Evolutionary conservation across 2,888 invertebrate species (phyloP).

Genomic region (Malacosoma neustria): DNA sequence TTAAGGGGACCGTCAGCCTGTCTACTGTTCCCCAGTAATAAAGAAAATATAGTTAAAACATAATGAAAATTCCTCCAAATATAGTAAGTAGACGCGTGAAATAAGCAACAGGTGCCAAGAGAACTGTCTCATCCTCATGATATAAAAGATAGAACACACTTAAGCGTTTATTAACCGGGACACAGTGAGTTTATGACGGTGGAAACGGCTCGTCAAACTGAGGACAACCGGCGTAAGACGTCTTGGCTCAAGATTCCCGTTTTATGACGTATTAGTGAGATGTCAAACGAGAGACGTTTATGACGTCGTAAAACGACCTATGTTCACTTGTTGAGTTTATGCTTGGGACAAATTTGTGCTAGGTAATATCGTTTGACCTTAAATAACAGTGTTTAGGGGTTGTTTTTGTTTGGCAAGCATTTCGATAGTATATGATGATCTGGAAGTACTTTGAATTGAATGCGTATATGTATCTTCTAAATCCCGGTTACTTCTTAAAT

Average conservation of each 20-base stretch:
- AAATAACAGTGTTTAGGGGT: background rate
- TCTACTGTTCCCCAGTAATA: too few relatives aligned
- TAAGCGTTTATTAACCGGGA: slow-evolving; percentile 38
- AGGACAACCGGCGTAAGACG: slow-evolving; percentile 24
- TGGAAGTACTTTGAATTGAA: too few relatives aligned
- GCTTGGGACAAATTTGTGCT: slow-evolving; percentile 19
- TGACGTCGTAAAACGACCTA: slow-evolving; percentile 55
- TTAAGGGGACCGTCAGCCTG: too few relatives aligned
- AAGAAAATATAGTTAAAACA: too few relatives aligned
- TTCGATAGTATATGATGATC: background rate
- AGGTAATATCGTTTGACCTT: background rate
- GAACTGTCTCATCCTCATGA: slow-evolving; percentile 19
- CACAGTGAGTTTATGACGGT: slow-evolving; percentile 18
- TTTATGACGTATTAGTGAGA: slow-evolving; percentile 68
- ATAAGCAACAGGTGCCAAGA: slow-evolving; percentile 13
- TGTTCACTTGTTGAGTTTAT: slow-evolving; percentile 64
- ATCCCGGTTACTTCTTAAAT: too few relatives aligned
- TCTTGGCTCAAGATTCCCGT: slow-evolving; percentile 21
- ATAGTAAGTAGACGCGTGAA: slow-evolving; percentile 3
- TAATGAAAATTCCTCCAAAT: too few relatives aligned
- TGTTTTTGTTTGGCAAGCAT: background rate
- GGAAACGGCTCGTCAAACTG: slow-evolving; percentile 25
- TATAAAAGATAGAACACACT: slow-evolving; percentile 19
- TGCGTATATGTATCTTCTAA: too few relatives aligned
- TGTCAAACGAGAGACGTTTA: slow-evolving; percentile 50